A percentile compares a stretch with the other conserved stretches of the same genome.
phyloP scores from a whole-genome alignment of 2,113 vertebrate genomes.

The Chitala chitala region DNA sequence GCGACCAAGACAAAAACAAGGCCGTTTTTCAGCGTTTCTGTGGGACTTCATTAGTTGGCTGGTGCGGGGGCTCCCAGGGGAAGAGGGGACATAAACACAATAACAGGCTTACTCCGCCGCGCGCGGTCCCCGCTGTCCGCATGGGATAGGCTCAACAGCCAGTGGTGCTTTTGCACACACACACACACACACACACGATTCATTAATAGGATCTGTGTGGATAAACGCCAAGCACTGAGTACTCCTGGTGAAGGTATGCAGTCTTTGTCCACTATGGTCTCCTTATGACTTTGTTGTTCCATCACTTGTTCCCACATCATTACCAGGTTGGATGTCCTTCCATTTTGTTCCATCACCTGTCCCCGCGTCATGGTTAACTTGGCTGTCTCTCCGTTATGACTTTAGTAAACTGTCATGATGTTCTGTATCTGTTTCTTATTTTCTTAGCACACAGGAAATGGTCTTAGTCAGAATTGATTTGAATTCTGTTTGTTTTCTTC shows the following conservation, averaged over 20 bases:
- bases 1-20: constrained; percentile 57
- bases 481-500: too few species aligned
- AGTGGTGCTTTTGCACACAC: constrained; percentile 14
- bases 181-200: constrained; percentile 37
- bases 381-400: too few species aligned
- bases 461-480: too few species aligned
- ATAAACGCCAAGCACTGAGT: constrained; percentile 5
- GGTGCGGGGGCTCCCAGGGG: constrained; percentile 37
- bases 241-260: background rate
- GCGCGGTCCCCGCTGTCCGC: constrained; percentile 20
- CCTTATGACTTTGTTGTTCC: too few species aligned
- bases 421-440: too few species aligned
- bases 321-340: too few species aligned
- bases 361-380: too few species aligned
- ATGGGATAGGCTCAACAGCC: constrained; percentile 40
- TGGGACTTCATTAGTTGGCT: constrained; percentile 59
- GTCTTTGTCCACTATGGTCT: too few species aligned
- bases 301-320: too few species aligned
- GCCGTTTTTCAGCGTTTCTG: constrained; percentile 53
- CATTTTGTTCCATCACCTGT: too few species aligned
- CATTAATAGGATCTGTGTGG: constrained; percentile 38
- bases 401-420: too few species aligned
- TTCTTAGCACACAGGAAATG: too few species aligned
- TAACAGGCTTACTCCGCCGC: constrained; percentile 34
- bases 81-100: constrained; percentile 23